Base-by-base conservation (phyloP, 2,113 vertebrate genomes). In the Protobothrops mucrosquamatus region DNA sequence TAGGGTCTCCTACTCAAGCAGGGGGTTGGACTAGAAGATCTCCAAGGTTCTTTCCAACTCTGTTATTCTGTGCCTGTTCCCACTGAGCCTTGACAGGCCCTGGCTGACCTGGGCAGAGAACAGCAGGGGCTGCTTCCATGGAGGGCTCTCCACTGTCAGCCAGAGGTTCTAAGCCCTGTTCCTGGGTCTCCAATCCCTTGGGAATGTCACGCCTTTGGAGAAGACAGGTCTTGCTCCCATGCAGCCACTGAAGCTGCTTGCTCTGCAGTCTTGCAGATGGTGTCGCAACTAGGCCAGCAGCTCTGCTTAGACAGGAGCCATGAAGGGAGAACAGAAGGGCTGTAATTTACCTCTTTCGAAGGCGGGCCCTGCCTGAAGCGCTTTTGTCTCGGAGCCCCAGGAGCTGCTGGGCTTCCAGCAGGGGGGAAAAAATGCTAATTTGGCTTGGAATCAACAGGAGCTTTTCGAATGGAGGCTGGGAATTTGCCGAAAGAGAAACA, bases 371-470 rank as follows among this genome's bases (percentile, higher is more conserved):
- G 91, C 64, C 1, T 86, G 54, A 88, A 94, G 91, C 0, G 93
- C 94, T 89, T 92, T 91, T 2, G 61, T 85, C 15, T 48, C 0
- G 0, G 88, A 81, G 74, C 74, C 4, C 46, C 88, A 48, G 94
- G 92, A 43, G 34, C 74, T 81, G 74, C 34, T 34, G 15, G 74
- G 74, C 74, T 81, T 43, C 74, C 74, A 81, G n/a, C 0, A 1
- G 20, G 5, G n/a, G 61, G 87, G 55, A 6, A 6, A 55, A 85
- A 92, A 95, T 91, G 94, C 91, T 93, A 93, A 95, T 96, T 94
- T 94, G 90, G 91, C 94, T 69, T 81, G 1, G 91, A 95, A 94
- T 96, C 95, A 95, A 90, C 90, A 89, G 93, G 5, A 85, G 86
- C 94, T 94, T 94, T 94, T 93, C 93, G 46, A 87, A 87, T 90